phyloP scores from a whole-genome alignment of 53 echinoderm and acorn worm species.

The Crossaster papposus region DNA sequence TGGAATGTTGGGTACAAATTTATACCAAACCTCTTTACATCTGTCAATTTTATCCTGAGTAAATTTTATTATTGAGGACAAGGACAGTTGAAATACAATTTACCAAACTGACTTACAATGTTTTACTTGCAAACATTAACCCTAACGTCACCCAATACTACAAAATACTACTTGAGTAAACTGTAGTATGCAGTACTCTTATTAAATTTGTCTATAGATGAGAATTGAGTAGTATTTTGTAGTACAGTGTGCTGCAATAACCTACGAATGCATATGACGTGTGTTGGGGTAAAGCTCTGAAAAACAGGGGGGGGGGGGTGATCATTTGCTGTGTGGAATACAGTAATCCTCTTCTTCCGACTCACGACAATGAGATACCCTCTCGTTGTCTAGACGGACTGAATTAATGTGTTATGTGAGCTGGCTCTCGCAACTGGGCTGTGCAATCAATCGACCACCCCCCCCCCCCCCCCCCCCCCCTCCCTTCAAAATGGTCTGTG shows the following conservation, averaged over 20 bases:
- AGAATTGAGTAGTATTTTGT: no score
- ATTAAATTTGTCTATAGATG: no score
- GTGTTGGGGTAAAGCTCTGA: no score
- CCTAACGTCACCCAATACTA: no score
- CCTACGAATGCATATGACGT: no score
- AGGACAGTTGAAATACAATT: neutral
- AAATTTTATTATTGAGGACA: neutral
- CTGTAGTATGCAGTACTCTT: no score
- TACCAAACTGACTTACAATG: no score
- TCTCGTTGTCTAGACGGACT: constrained; percentile 22
- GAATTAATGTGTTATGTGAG: constrained; percentile 50
- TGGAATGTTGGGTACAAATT: neutral
- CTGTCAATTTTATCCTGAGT: neutral
- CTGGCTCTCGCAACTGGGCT: constrained; percentile 8
- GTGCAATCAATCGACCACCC: constrained; percentile 33
- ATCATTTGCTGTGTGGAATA: neutral
- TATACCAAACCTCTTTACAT: neutral
- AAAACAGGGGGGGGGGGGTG: neutral
- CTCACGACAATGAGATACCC: neutral
- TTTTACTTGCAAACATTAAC: no score
- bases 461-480: no score
- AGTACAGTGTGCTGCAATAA: no score
- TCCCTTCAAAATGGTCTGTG: neutral
- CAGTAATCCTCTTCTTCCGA: neutral
- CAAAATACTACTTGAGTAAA: no score